These are phyloP conservation scores for Abrostola tripartita DNA, from an alignment of 2,888 invertebrate genomes.

Conservation along the genomic window DNA sequence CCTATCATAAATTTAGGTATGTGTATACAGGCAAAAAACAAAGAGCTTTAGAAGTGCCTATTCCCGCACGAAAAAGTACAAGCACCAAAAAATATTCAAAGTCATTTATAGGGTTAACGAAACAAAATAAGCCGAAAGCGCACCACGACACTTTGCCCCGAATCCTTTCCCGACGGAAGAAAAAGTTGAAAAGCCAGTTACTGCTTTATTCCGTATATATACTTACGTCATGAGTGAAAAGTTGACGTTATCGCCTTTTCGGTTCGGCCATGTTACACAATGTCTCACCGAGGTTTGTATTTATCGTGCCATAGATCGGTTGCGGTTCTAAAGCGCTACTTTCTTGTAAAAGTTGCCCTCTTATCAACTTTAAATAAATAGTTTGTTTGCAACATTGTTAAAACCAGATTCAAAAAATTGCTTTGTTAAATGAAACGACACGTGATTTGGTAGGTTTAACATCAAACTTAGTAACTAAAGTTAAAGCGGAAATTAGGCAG, in stretches of 20 bases:
- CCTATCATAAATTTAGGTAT: no score
- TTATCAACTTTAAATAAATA: constrained; percentile 11
- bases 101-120: constrained; percentile 49
- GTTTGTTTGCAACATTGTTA: background rate
- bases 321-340: constrained; percentile 16
- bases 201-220: constrained; percentile 49
- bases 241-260: constrained; percentile 60
- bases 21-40: background rate
- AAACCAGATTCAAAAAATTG: no score
- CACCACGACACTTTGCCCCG: constrained; percentile 57
- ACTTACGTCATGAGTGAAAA: constrained; percentile 56
- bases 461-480: no score
- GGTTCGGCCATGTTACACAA: constrained; percentile 39
- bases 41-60: constrained; percentile 22
- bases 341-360: constrained; percentile 10
- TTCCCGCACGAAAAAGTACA: constrained; percentile 24
- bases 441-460: no score
- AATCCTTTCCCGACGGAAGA: constrained; percentile 56
- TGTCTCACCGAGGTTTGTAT: constrained; percentile 32
- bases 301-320: constrained; percentile 39
- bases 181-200: constrained; percentile 63
- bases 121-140: constrained; percentile 57
- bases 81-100: constrained; percentile 42
- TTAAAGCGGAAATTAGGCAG: no score
- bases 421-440: no score